Percentiles rank a stretch among this genome's conserved stretches.
Conservation (phyloP, 2,113 vertebrate species). For the Passer domesticus region DNA sequence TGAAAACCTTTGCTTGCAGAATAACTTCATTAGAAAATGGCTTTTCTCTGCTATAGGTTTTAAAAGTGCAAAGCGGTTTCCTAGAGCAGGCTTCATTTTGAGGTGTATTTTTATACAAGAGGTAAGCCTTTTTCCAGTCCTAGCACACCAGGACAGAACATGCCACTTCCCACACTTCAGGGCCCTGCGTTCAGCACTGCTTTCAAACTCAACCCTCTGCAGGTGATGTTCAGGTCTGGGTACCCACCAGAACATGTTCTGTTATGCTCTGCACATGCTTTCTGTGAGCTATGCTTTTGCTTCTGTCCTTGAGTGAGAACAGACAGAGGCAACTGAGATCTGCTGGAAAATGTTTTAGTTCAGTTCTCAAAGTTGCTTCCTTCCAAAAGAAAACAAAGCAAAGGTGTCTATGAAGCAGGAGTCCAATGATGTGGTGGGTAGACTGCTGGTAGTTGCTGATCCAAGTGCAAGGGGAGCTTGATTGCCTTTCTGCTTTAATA, state of each 20-base stretch:
- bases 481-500: slow-evolving; percentile 47
- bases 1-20: neutral
- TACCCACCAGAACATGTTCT: neutral
- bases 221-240: neutral
- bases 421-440: neutral
- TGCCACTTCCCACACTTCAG: neutral
- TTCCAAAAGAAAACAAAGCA: neutral
- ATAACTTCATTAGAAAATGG: neutral
- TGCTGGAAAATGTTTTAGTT: neutral
- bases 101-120: slow-evolving; percentile 9
- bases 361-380: neutral
- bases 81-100: neutral
- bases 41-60: neutral
- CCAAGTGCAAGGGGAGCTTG: slow-evolving; percentile 18
- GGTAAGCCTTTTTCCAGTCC: neutral
- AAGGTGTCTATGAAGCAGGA: slow-evolving; percentile 4
- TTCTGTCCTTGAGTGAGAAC: neutral
- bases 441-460: slow-evolving; percentile 13
- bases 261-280: neutral
- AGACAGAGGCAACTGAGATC: neutral
- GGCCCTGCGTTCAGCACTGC: neutral
- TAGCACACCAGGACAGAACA: neutral
- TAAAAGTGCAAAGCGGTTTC: neutral
- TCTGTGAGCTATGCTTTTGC: neutral
- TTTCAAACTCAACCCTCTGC: neutral